phyloP scores from a whole-genome alignment of 2,888 invertebrate genomes.

The Apocheima hispidaria region DNA sequence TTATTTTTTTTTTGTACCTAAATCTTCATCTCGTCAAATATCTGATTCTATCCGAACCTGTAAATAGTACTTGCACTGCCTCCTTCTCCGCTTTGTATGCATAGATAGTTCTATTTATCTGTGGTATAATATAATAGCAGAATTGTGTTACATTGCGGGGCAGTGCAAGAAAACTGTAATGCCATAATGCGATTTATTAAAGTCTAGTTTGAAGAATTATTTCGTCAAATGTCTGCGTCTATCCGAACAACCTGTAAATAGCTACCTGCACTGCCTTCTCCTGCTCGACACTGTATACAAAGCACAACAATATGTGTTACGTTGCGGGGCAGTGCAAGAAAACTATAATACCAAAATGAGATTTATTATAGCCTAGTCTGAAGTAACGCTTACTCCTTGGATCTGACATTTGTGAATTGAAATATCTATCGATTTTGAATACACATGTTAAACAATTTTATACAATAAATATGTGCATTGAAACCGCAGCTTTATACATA shows the following conservation, averaged over 20 bases:
- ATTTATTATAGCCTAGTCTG: constrained; percentile 1
- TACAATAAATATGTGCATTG: constrained; percentile 70
- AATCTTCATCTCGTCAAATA: too few species aligned
- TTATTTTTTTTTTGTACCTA: too few species aligned
- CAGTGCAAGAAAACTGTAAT: neutral
- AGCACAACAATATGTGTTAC: neutral
- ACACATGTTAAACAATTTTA: constrained; percentile 64
- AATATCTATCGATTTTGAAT: constrained; percentile 58
- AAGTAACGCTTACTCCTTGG: constrained; percentile 36
- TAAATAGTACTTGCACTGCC: neutral
- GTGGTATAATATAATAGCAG: too few species aligned
- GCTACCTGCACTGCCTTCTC: neutral
- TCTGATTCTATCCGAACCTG: too few species aligned
- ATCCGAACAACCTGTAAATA: neutral
- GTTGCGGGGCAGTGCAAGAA: too few species aligned
- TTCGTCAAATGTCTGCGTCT: too few species aligned
- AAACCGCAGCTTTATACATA: constrained; percentile 64
- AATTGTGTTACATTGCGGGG: neutral
- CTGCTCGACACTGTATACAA: neutral
- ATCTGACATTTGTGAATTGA: constrained; percentile 17
- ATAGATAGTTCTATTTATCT: too few species aligned
- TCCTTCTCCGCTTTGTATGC: neutral
- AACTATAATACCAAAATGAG: neutral
- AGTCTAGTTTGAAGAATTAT: neutral
- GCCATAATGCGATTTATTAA: neutral